Percentiles rank a stretch among this genome's conserved stretches.
Evolutionary conservation across 1,140 invertebrate species (phyloP).

Genomic region (Rhyzopertha dominica): DNA sequence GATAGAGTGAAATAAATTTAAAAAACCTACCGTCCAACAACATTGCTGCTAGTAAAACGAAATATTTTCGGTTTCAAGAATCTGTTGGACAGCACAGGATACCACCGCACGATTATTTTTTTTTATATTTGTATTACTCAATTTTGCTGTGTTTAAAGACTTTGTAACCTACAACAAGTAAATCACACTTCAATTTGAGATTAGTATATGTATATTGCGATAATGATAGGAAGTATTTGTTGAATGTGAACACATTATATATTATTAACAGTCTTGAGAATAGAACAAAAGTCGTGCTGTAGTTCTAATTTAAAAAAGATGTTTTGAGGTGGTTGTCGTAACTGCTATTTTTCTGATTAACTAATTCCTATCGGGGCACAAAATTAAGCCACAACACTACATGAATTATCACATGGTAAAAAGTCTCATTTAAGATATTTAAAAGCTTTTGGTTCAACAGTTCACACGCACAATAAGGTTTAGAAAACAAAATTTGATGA

Average conservation of each 20-base stretch:
- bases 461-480: constrained; percentile 44
- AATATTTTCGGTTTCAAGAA: too few species aligned
- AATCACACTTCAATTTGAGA: constrained; percentile 42
- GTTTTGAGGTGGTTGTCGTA: constrained; percentile 44
- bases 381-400: constrained; percentile 42
- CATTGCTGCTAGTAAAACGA: too few species aligned
- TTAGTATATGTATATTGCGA: constrained; percentile 44
- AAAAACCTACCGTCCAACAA: too few species aligned
- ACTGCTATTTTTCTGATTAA: constrained; percentile 48
- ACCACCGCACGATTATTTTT: too few species aligned
- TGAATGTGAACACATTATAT: constrained; percentile 45
- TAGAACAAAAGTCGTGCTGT: constrained; percentile 51
- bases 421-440: constrained; percentile 47
- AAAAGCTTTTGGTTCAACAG: constrained; percentile 48
- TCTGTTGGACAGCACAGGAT: too few species aligned
- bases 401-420: constrained; percentile 47
- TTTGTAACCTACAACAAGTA: constrained; percentile 38
- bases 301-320: constrained; percentile 44
- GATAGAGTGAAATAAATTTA: too few species aligned
- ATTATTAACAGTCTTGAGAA: constrained; percentile 47
- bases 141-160: constrained; percentile 39
- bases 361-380: constrained; percentile 42
- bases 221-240: constrained; percentile 46
- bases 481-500: constrained; percentile 44
- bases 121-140: too few species aligned